Percentiles rank a stretch among this genome's conserved stretches.
These are phyloP conservation scores for Paguma larvata DNA, from an alignment of 2,797 vertebrate species.

Conservation along the genomic window DNA sequence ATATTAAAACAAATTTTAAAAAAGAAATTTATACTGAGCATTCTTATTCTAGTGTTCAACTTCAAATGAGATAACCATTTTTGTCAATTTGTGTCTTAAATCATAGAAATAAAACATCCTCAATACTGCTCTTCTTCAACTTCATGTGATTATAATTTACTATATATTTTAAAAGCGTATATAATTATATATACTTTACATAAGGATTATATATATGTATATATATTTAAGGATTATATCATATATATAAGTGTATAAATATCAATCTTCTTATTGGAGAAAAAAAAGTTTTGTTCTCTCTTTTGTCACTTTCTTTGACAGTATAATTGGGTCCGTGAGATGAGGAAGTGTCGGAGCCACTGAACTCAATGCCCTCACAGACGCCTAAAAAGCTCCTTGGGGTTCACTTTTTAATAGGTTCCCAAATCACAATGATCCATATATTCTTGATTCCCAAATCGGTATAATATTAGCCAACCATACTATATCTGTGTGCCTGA, in stretches of 20 bases:
- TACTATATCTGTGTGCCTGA: background rate
- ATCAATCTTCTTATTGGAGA: background rate
- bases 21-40: background rate
- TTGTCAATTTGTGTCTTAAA: slow-evolving; percentile 48
- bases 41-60: background rate
- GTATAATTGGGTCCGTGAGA: background rate
- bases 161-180: background rate
- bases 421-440: background rate
- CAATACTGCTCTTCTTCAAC: background rate
- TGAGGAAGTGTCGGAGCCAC: background rate
- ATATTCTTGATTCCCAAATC: slow-evolving; percentile 45
- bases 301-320: background rate
- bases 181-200: background rate
- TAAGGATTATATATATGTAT: background rate
- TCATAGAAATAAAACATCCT: slow-evolving; percentile 41
- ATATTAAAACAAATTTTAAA: no score
- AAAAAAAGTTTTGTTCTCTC: background rate
- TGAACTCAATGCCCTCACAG: background rate
- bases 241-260: background rate
- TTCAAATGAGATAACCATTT: background rate
- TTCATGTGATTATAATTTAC: background rate
- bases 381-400: background rate
- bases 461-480: background rate
- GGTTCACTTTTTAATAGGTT: slow-evolving; percentile 38
- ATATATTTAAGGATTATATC: no score